A percentile compares a stretch with the other conserved stretches of the same genome.
phyloP scores from a whole-genome alignment of 2,113 vertebrate genomes.

The Globicephala melas region DNA sequence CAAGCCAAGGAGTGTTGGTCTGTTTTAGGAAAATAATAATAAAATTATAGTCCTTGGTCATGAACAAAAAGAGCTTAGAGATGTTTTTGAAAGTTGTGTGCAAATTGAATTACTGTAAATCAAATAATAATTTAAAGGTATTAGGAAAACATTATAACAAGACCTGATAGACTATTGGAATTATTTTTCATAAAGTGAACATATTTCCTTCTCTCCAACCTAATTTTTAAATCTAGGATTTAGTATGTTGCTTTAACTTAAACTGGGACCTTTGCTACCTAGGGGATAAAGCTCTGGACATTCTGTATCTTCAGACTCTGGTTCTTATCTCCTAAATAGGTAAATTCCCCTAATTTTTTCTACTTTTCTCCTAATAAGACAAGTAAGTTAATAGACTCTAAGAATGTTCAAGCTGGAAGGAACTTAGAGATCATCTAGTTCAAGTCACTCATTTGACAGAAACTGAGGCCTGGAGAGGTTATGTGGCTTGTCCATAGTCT shows the following conservation, averaged over 20 bases:
- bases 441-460: not conserved
- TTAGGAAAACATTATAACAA: constrained; percentile 40
- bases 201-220: constrained; percentile 28
- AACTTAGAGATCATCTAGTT: not conserved
- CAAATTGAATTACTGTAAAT: constrained; percentile 51
- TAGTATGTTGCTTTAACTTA: constrained; percentile 28
- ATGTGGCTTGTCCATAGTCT: not conserved
- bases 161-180: constrained; percentile 16
- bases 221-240: constrained; percentile 46
- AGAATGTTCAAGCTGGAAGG: not conserved
- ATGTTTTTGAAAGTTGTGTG: constrained; percentile 35
- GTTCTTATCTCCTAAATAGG: not conserved
- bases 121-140: constrained; percentile 35
- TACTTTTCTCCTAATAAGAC: constrained; percentile 21
- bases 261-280: not conserved
- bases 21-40: constrained; percentile 41
- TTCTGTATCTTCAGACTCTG: not conserved
- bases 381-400: not conserved
- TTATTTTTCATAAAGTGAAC: constrained; percentile 35
- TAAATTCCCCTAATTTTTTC: not conserved
- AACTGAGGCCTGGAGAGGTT: not conserved
- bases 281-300: not conserved
- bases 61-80: constrained; percentile 23
- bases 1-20: constrained; percentile 5
- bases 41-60: not conserved